Conservation (phyloP, 2,113 vertebrate genomes). For the Gnathonemus longibarbis region DNA sequence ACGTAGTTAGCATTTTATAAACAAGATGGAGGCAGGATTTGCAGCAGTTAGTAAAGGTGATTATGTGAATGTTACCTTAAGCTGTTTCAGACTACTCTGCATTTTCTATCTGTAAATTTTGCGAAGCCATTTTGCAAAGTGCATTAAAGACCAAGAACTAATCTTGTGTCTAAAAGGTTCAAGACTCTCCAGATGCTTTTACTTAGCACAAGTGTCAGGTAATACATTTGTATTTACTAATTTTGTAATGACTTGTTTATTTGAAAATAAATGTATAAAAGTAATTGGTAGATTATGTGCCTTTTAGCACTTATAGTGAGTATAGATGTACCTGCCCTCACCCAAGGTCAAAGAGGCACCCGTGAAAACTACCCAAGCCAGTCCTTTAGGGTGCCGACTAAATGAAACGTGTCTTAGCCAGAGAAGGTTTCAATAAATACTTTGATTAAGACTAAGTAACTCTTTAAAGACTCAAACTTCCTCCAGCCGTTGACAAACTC, state of each 20-base stretch:
- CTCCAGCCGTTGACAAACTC: slow-evolving; percentile 46
- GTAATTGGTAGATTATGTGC: too few species aligned
- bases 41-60: not conserved
- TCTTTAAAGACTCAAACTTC: slow-evolving; percentile 63
- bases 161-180: not conserved
- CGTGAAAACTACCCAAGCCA: slow-evolving; percentile 29
- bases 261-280: not conserved
- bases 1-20: not conserved
- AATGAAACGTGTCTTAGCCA: slow-evolving; percentile 45
- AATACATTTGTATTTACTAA: not conserved
- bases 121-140: not conserved
- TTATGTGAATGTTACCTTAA: not conserved
- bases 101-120: not conserved
- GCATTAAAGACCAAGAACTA: not conserved
- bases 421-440: slow-evolving; percentile 53
- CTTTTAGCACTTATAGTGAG: not conserved
- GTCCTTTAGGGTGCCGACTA: slow-evolving; percentile 40
- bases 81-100: not conserved
- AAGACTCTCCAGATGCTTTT: not conserved
- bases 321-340: not conserved
- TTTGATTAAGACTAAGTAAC: slow-evolving; percentile 68
- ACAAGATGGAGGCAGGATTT: not conserved
- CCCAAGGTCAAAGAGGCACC: slow-evolving; percentile 27
- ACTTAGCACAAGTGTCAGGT: not conserved
- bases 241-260: not conserved